phyloP scores from a whole-genome alignment of 2,113 vertebrate species.

The Perca flavescens region DNA sequence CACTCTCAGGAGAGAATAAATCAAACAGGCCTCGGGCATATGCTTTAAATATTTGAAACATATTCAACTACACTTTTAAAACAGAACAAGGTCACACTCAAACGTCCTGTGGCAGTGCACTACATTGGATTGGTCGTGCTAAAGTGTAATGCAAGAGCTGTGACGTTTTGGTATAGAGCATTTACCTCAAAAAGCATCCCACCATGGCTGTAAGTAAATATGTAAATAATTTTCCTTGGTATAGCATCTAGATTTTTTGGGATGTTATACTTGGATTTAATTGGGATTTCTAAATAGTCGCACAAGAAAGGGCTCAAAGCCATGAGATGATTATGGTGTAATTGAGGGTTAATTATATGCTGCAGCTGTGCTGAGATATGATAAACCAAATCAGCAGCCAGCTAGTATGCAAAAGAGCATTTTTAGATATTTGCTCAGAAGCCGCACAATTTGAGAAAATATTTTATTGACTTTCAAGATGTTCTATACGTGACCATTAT shows the following conservation, averaged over 20 bases:
- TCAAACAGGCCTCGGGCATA: conserved; percentile 46
- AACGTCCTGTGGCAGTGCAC: conserved; percentile 63
- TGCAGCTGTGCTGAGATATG: conserved; percentile 52
- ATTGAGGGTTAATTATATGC: conserved; percentile 65
- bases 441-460: neutral
- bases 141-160: neutral
- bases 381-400: conserved; percentile 46
- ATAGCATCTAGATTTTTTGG: conserved; percentile 4
- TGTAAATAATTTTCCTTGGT: neutral
- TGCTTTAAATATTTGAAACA: conserved; percentile 74
- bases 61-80: conserved; percentile 65
- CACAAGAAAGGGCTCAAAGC: conserved; percentile 38
- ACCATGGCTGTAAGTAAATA: neutral
- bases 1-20: conserved; percentile 26
- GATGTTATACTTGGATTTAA: conserved; percentile 26
- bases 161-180: neutral
- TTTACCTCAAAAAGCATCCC: neutral
- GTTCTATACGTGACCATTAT: neutral
- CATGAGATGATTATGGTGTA: conserved; percentile 43
- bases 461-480: neutral
- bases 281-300: conserved; percentile 28
- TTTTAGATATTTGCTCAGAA: neutral
- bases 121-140: neutral
- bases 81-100: conserved; percentile 61
- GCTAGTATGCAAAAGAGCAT: neutral